Base-by-base conservation (phyloP, 2,888 invertebrate species). In the Caenorhabditis japonica region DNA sequence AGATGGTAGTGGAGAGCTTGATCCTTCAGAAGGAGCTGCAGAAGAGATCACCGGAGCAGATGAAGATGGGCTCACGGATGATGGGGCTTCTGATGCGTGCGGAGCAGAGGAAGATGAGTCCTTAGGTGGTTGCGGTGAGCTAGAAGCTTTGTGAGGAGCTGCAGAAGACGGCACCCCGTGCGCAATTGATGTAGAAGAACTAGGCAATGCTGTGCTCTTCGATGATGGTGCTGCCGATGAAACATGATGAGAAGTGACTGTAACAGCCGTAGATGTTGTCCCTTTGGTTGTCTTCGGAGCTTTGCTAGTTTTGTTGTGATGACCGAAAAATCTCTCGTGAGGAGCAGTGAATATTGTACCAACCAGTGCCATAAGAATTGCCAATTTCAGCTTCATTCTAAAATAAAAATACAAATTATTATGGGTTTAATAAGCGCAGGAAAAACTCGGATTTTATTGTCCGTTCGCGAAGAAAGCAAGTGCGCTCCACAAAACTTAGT, bases 381-480 rank as follows among this genome's bases (percentile, higher is more conserved):
- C 38, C 25, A 66, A 10, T 49, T 47, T 43, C 43, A 66, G 27
- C 21, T 66, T 49, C 66, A 56, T 66, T 66, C 66, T 66, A 51
- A 56, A 66, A 55, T 33, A 23, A 10, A 13, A 17, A 15, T n/a
- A 13, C n/a, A n/a, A n/a, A n/a, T n/a, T n/a, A n/a, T n/a, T n/a
- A n/a, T n/a, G n/a, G n/a, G n/a, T n/a, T n/a, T n/a, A n/a, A n/a
- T n/a, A n/a, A n/a, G n/a, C n/a, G n/a, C n/a, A n/a, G n/a, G n/a
- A n/a, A n/a, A n/a, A n/a, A n/a, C n/a, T n/a, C n/a, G n/a, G n/a
- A n/a, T n/a, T n/a, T n/a, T n/a, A n/a, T n/a, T n/a, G n/a, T n/a
- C n/a, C n/a, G n/a, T n/a, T n/a, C n/a, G n/a, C n/a, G n/a, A n/a
- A n/a, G n/a, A n/a, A n/a, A n/a, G n/a, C n/a, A n/a, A n/a, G n/a